Percentiles rank a stretch among this genome's conserved stretches.
Evolutionary conservation across 2,888 invertebrate species (phyloP).

Genomic region (Merodon equestris): DNA sequence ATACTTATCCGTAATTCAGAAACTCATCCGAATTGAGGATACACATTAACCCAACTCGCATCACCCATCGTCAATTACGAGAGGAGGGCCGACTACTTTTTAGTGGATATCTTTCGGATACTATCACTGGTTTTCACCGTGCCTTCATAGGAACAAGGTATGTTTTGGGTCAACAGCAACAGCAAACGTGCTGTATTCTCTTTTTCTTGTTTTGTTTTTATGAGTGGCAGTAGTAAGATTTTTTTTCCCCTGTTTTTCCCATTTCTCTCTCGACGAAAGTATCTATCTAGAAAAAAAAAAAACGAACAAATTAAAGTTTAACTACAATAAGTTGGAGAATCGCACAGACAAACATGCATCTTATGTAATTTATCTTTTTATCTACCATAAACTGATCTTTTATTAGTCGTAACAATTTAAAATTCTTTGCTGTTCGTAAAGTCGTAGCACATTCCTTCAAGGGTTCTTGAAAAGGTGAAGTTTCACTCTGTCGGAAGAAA

Average conservation of each 20-base stretch:
- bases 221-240: slow-evolving; percentile 25
- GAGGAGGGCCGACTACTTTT: slow-evolving; percentile 1
- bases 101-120: slow-evolving; percentile 7
- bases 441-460: not conserved
- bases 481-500: not conserved
- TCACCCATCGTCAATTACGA: not conserved
- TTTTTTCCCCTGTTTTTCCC: not conserved
- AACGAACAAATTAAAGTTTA: too few species aligned
- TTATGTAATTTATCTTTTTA: slow-evolving; percentile 42
- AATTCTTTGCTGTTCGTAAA: not conserved
- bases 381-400: slow-evolving; percentile 30
- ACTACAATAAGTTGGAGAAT: slow-evolving; percentile 5
- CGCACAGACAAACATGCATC: slow-evolving; percentile 13
- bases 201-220: slow-evolving; percentile 14
- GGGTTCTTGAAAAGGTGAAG: slow-evolving; percentile 17
- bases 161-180: slow-evolving; percentile 23
- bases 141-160: slow-evolving; percentile 20
- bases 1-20: slow-evolving; percentile 3
- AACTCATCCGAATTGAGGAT: slow-evolving; percentile 14
- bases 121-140: too few species aligned
- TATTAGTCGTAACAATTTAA: slow-evolving; percentile 22
- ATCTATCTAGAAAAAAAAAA: not conserved
- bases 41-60: not conserved
- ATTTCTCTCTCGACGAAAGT: not conserved
- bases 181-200: too few species aligned